Base-by-base conservation (phyloP, 2,888 invertebrate genomes). In the Entomobrya proxima region DNA sequence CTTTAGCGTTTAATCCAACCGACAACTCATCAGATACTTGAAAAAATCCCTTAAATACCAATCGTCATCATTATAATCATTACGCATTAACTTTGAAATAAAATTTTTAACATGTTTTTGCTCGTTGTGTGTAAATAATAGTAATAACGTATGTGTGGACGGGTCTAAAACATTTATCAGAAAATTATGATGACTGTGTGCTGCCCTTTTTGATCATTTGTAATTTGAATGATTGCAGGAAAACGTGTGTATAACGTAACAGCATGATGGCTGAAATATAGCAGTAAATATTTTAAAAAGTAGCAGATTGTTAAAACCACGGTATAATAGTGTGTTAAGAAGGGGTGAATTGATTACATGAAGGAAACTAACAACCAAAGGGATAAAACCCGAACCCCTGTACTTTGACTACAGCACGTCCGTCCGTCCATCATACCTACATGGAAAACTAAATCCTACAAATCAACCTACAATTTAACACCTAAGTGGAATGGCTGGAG, bases 401-500 rank as follows among this genome's bases (percentile, higher is more conserved):
- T 30, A 18, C 27, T 18, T 40, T 21, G 6, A 13, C 37, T 37
- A 44, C n/a, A 32, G 32, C 72, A 72, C 72, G 72, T 72, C 50
- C 72, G 72, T 72, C 72, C 35, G 74, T 74, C 74, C 52, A 74
- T 74, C 74, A 74, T 69, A 72, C 72, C 72, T 72, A 72, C 72
- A 50, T 72, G 72, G 47, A 74, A 74, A 74, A 74, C 32, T 52
- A 30, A 74, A 50, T 74, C 32, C 18, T 32, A 50, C 35, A 50
- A 50, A 74, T 24, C 74, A 74, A 50, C 74, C 52, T 50, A 30
- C 74, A 74, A 74, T 52, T 74, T 74, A 74, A 74, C 74, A 74
- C 74, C 74, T 64, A 47, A 74, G 35, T 35, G 6, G 74, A 18
- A 21, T 52, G 2, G 50, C 74, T 74, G 50, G 50, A 50, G 74